Evolutionary conservation across 1,140 invertebrate species (phyloP).

Genomic region (Drosophila fuyamai): DNA sequence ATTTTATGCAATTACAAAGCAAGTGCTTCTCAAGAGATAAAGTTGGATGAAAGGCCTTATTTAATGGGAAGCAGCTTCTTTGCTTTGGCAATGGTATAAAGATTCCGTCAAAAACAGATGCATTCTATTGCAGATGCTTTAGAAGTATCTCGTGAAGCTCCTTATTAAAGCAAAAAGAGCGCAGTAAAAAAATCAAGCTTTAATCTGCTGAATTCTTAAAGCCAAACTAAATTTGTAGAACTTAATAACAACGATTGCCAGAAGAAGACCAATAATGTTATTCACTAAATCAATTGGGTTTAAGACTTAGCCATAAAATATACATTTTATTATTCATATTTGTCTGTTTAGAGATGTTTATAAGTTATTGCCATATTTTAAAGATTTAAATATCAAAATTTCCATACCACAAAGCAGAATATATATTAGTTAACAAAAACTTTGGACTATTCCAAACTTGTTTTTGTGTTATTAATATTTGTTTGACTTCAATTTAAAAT

Average conservation of each 20-base stretch:
- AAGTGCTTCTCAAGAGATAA: conserved; percentile 20
- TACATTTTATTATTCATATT: background rate
- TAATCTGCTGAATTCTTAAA: no score
- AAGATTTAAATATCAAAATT: no score
- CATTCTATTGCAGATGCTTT: background rate
- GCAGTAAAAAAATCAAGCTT: background rate
- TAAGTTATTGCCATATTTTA: no score
- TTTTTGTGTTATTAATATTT: no score
- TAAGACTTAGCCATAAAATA: background rate
- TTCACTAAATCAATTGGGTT: background rate
- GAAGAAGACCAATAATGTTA: no score
- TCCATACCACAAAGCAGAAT: no score
- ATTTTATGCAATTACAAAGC: conserved; percentile 35
- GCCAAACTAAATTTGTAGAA: no score
- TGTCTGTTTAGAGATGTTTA: background rate
- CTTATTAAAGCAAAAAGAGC: background rate
- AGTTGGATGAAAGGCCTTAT: conserved; percentile 6
- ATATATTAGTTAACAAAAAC: no score
- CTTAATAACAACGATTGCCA: no score
- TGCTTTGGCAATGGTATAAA: background rate
- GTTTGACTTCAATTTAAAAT: no score
- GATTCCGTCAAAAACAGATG: background rate
- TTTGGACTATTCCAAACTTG: no score
- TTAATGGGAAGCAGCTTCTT: conserved; percentile 9
- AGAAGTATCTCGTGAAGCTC: background rate